A percentile compares a stretch with the other conserved stretches of the same genome.
These are phyloP conservation scores for Metopolophium dirhodum DNA, from an alignment of 1,140 invertebrate species.

Conservation along the genomic window DNA sequence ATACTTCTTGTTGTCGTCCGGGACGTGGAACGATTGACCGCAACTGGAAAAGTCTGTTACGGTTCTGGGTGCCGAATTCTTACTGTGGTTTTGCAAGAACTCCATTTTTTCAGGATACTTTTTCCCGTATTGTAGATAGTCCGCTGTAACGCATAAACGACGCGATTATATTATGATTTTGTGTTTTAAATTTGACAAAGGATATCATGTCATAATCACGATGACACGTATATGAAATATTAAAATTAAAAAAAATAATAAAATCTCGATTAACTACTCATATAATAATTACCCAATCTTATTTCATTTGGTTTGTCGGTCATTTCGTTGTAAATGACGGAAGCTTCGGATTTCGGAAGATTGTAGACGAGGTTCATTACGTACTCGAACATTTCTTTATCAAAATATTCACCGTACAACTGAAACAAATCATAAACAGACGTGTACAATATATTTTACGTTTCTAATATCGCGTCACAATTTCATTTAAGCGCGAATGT, in stretches of 20 bases:
- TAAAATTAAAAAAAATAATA: neutral
- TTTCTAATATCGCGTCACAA: neutral
- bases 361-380: conserved; percentile 35
- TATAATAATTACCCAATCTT: conserved; percentile 19
- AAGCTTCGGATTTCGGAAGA: conserved; percentile 34
- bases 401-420: conserved; percentile 38
- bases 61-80: neutral
- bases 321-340: neutral
- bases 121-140: neutral
- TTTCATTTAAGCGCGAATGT: neutral
- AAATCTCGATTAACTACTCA: neutral
- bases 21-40: neutral
- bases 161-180: neutral
- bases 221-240: neutral
- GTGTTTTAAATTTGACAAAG: neutral
- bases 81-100: neutral
- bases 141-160: neutral
- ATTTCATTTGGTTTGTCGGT: conserved; percentile 29
- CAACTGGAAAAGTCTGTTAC: conserved; percentile 27
- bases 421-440: conserved; percentile 22
- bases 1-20: conserved; percentile 8
- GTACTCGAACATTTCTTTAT: conserved; percentile 38
- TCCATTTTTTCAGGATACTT: conserved; percentile 42
- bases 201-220: too few relatives aligned
- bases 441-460: neutral